Evolutionary conservation across 2,888 invertebrate species (phyloP), one percentile per base, ranked within the genome.

Genomic region (Ennomos quercinarius): DNA sequence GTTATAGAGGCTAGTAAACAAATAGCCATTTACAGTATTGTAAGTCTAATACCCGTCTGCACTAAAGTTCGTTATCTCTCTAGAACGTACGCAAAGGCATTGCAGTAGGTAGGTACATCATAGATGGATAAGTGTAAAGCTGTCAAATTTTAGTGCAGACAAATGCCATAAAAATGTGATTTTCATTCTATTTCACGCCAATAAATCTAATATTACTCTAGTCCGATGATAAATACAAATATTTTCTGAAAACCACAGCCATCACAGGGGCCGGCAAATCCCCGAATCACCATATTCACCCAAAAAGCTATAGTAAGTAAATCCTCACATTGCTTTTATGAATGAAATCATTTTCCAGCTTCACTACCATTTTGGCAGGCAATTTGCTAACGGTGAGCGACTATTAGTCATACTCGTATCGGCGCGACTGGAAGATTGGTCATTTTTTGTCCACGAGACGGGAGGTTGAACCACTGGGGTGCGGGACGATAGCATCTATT

Each of bases 321-420:
- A 89, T 84, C 90, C 87, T 74, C 72, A 37, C 78, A 86, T 88
- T 82, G 84, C 84, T 82, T 89, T 87, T 86, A 86, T 88, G 85
- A 89, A 90, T 87, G 89, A 87, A 86, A 91, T 89, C 89, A 91
- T 92, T 91, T 91, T 89, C 91, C 88, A 90, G 84, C 84, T 80
- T 88, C 87, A 81, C 75, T 77, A 72, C 87, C 75, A 84, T 85
- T 87, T 86, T 76, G 86, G 83, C 77, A 83, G 81, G 84, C 91
- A 85, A 91, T 92, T 91, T 91, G 86, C 83, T 88, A 89, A 84
- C 81, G 82, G 72, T 77, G 75, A 73, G 61, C 71, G 17, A 85
- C 85, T 85, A 92, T 92, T 92, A 90, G 86, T 92, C 91, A 91
- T 87, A 73, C 72, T 68, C 83, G 84, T 86, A 87, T 87, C 86